Percentiles rank a stretch among this genome's conserved stretches.
These are phyloP conservation scores for Myotis brandtii DNA, from an alignment of 2,113 vertebrate species.

Conservation along the genomic window DNA sequence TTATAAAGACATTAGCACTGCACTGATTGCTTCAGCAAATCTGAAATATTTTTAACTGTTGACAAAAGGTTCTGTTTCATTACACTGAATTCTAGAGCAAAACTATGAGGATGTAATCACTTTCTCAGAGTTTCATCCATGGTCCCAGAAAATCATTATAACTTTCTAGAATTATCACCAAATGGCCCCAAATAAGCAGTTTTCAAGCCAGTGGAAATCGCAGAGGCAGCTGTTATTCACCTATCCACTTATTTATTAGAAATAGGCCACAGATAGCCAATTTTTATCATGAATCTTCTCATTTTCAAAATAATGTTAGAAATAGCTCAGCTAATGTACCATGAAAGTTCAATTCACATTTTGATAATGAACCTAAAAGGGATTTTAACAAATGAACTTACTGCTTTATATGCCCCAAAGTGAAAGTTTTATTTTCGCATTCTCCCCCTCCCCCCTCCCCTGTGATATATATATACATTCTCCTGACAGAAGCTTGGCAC, in stretches of 20 bases:
- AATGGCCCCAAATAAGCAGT: conserved; percentile 61
- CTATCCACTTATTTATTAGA: conserved; percentile 79
- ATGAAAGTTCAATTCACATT: conserved; percentile 66
- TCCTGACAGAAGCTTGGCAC: background rate
- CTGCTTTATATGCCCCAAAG: background rate
- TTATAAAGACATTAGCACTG: conserved; percentile 68
- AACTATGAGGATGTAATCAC: conserved; percentile 43
- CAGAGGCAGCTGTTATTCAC: conserved; percentile 69
- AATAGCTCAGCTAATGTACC: conserved; percentile 61
- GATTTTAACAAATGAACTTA: conserved; percentile 37
- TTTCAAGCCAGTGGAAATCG: conserved; percentile 74
- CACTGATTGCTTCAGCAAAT: conserved; percentile 19
- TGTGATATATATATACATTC: conserved; percentile 44
- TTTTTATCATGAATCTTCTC: conserved; percentile 66
- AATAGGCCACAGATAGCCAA: conserved; percentile 69
- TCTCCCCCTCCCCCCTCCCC: rapidly evolving
- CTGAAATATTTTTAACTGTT: conserved; percentile 76
- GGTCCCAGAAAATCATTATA: conserved; percentile 65
- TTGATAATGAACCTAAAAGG: conserved; percentile 68
- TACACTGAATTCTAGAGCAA: conserved; percentile 54
- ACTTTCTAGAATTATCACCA: conserved; percentile 70
- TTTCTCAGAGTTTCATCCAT: conserved; percentile 59
- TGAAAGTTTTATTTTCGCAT: background rate
- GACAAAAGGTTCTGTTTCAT: conserved; percentile 71
- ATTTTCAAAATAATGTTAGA: conserved; percentile 75